These are phyloP conservation scores for Microcebus murinus DNA, from an alignment of 2,113 vertebrate genomes.

Conservation along the genomic window DNA sequence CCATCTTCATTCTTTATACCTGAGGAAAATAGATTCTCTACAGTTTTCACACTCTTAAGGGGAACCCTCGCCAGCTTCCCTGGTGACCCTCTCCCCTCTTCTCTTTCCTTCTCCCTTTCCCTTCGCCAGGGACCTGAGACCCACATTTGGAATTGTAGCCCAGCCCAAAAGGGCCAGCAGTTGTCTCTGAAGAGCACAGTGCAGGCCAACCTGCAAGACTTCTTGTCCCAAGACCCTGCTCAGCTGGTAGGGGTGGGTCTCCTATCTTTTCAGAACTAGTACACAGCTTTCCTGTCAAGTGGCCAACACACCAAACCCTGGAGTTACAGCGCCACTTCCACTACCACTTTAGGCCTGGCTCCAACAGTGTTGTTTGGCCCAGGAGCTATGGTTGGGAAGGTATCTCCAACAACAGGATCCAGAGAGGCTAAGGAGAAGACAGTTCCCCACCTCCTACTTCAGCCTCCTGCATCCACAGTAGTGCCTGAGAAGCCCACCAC, in stretches of 20 bases:
- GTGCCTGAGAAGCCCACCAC: slow-evolving; percentile 46
- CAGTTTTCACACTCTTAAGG: slow-evolving; percentile 6
- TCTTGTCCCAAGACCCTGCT: slow-evolving; percentile 67
- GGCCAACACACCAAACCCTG: slow-evolving; percentile 43
- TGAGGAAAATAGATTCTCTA: slow-evolving; percentile 48
- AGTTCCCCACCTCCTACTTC: neutral
- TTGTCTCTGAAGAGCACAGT: slow-evolving; percentile 60
- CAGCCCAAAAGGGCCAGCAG: slow-evolving; percentile 56
- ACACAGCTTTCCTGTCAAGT: slow-evolving; percentile 66
- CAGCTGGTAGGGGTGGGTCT: slow-evolving; percentile 63
- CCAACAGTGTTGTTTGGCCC: slow-evolving; percentile 58
- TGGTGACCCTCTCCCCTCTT: slow-evolving; percentile 1
- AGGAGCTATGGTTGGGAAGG: slow-evolving; percentile 8
- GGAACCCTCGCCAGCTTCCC: neutral
- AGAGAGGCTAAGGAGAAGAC: slow-evolving; percentile 62
- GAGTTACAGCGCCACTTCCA: slow-evolving; percentile 10
- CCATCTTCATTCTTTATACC: slow-evolving; percentile 45
- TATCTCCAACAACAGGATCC: neutral
- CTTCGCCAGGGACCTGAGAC: slow-evolving; percentile 70
- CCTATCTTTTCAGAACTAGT: slow-evolving; percentile 77
- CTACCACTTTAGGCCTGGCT: neutral
- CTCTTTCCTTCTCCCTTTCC: slow-evolving; percentile 29
- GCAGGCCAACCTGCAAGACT: slow-evolving; percentile 71
- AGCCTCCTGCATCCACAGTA: slow-evolving; percentile 30
- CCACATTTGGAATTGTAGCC: slow-evolving; percentile 70